These are phyloP conservation scores for Melinopterus prodromus DNA, from an alignment of 2,888 invertebrate species.

Conservation along the genomic window DNA sequence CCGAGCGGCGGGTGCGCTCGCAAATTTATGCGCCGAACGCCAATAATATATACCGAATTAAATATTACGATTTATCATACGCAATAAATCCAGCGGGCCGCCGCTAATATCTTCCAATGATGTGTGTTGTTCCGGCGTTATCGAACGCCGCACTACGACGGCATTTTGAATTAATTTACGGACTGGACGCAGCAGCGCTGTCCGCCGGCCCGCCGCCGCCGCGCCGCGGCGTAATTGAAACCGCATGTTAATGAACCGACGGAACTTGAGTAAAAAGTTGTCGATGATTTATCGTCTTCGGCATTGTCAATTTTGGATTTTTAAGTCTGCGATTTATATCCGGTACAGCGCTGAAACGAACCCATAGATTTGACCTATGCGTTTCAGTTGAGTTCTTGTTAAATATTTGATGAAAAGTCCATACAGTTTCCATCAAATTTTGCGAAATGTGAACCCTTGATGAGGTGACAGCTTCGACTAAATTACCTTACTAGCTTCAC, in stretches of 20 bases:
- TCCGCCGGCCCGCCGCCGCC: neutral
- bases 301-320: neutral
- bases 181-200: neutral
- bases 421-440: no score
- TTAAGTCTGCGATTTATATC: neutral
- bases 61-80: constrained; percentile 37
- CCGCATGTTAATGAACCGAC: neutral
- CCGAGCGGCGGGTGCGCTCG: neutral
- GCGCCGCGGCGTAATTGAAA: neutral
- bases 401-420: no score
- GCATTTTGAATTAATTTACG: constrained; percentile 25
- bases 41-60: constrained; percentile 37
- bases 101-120: constrained; percentile 30
- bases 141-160: constrained; percentile 23
- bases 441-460: no score
- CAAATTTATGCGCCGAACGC: constrained; percentile 24
- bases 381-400: no score
- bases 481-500: no score
- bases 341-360: no score
- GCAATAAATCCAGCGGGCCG: constrained; percentile 28
- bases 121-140: constrained; percentile 23
- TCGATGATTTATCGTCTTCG: neutral
- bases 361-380: no score
- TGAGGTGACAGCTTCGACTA: no score
- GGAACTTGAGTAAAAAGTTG: neutral